Evolutionary conservation across 64 coral and sea anemone species (phyloP).

Genomic region (Porites australiensis): DNA sequence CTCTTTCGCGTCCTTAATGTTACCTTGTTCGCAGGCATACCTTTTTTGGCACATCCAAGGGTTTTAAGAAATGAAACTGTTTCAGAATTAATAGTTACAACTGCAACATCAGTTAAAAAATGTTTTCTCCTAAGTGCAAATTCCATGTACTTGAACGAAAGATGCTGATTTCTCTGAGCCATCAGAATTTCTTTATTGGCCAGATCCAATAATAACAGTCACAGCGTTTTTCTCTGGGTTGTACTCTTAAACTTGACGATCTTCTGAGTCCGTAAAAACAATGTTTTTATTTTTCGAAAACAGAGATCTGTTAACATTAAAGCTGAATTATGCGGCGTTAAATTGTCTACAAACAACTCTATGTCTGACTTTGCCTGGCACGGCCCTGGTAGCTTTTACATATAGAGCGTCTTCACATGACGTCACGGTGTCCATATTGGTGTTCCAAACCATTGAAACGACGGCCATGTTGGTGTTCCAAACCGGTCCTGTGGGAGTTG

Average conservation of each 20-base stretch:
- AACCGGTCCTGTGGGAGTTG: too few relatives aligned
- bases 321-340: not conserved
- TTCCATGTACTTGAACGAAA: constrained; percentile 20
- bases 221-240: not conserved
- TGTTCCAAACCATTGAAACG: too few relatives aligned
- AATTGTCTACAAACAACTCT: constrained; percentile 5
- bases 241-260: constrained; percentile 59
- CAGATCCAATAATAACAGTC: not conserved
- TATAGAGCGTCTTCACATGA: too few relatives aligned
- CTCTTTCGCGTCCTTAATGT: constrained; percentile 34
- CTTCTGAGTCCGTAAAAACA: constrained; percentile 58
- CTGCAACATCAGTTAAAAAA: constrained; percentile 55
- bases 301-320: constrained; percentile 64
- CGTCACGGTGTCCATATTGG: too few relatives aligned
- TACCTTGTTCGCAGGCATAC: constrained; percentile 34
- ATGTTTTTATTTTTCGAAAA: constrained; percentile 49
- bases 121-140: constrained; percentile 47
- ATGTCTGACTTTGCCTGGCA: too few relatives aligned
- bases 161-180: constrained; percentile 10
- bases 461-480: too few relatives aligned
- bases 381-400: too few relatives aligned
- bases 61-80: constrained; percentile 36
- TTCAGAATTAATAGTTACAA: not conserved
- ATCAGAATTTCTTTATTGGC: not conserved
- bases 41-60: constrained; percentile 29